Base-by-base conservation (phyloP, 2,888 invertebrate genomes). In the Watsonalla binaria region DNA sequence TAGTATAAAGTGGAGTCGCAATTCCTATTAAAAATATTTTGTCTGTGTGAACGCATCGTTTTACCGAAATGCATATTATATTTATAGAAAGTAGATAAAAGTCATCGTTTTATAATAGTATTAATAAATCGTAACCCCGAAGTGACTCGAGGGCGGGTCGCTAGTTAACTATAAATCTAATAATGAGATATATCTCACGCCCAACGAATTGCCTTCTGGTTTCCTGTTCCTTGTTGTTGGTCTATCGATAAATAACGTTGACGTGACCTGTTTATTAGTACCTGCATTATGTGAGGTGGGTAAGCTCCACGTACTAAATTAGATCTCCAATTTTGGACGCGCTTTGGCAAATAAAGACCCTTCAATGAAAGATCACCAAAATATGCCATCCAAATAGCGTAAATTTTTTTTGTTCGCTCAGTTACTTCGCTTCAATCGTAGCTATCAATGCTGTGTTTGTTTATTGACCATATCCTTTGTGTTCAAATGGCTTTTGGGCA, bases 211-310 rank as follows among this genome's bases (percentile, higher is more conserved):
- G 24, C 24, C 37, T 37, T 7, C 42, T 69, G 75, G 73, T 79
- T 80, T 82, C 77, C 82, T 81, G 75, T 80, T 80, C 76, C 77
- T 76, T 80, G 76, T 78, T 81, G 75, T 81, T 80, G 78, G 84
- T 74, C 82, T 82, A 85, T 84, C 82, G 84, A 88, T 87, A 88
- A 88, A 88, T 87, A 86, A 86, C 72, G 74, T 70, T 81, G 82
- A 87, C 89, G 87, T 87, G 88, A 88, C 86, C 82, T 60, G 89
- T 78, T 83, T 90, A 84, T 87, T 88, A 86, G 84, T 84, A 59
- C 82, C 78, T 80, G 80, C 78, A 84, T 89, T 87, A 80, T 65
- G 71, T 53, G 59, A 72, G 69, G 73, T 70, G 73, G 74, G 80
- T 76, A 72, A 73, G 76, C 68, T 76, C 68, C 59, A 61, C 70